Base-by-base conservation (phyloP, 2,888 invertebrate species). In the Antitype chi region DNA sequence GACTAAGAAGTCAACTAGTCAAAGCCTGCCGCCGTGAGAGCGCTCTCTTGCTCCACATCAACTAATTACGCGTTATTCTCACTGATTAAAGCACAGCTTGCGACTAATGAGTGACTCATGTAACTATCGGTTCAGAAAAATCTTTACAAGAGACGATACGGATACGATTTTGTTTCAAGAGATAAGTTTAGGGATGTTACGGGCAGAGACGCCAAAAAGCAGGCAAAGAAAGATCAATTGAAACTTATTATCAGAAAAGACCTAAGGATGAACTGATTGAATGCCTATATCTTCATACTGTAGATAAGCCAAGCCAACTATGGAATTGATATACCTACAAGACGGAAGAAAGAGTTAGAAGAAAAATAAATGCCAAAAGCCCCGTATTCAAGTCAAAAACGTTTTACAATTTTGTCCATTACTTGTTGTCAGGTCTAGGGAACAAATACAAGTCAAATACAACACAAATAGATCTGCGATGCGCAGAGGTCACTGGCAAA, bases 11-110 rank as follows among this genome's bases (percentile, higher is more conserved):
- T 90, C 90, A 93, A 94, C 86, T 91, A 93, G 92, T 91, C 93
- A 94, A 95, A 95, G 94, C 43, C 82, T 52, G 82, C 93, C 94
- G 93, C 78, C 91, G 88, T 89, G 91, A 89, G 90, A 92, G 92
- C 90, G 91, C 88, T 88, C 77, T 81, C 81, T 66, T 55, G 76
- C 91, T 92, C 91, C 88, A 91, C 92, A 93, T 94, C 95, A 90
- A 92, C 94, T 96, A 96, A 96, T 96, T 96, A 95, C 94, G 92
- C 93, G 94, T 94, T 95, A 94, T 95, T 96, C 94, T 88, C 94
- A 91, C 94, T 96, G 96, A 96, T 96, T 96, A 96, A 96, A 96
- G 96, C 96, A 95, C 96, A 96, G 96, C 96, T 96, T 96, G 96
- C 91, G 91, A 93, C 95, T 96, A 96, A 96, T 96, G 94, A 96